Evolutionary conservation across 2,113 vertebrate genomes (phyloP).

Genomic region (Carollia perspicillata): DNA sequence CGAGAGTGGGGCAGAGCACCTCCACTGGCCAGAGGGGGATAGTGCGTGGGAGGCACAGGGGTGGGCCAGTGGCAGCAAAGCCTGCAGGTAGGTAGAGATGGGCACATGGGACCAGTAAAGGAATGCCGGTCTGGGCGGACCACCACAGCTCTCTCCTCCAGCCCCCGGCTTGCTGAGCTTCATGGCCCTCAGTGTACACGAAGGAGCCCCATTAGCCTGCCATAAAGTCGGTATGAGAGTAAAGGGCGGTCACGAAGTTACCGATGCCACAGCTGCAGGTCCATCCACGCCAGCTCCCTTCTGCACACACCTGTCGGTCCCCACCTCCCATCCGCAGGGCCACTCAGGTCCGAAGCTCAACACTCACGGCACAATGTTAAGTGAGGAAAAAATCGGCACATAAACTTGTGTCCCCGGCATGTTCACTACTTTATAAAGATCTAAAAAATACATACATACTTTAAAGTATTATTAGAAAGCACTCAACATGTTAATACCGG

Average conservation of each 20-base stretch:
- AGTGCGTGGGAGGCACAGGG: neutral
- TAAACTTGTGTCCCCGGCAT: neutral
- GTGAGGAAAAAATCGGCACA: neutral
- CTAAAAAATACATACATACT: neutral
- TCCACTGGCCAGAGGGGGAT: neutral
- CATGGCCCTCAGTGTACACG: rapidly evolving
- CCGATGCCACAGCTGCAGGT: no score
- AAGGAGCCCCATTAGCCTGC: neutral
- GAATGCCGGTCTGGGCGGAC: no score
- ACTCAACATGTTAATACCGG: neutral
- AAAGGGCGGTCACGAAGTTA: neutral
- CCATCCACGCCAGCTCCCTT: neutral
- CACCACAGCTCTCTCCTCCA: rapidly evolving
- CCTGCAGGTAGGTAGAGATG: neutral
- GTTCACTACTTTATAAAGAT: neutral
- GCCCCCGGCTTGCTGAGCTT: neutral
- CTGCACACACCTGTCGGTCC: neutral
- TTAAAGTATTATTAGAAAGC: constrained; percentile 1
- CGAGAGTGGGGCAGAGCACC: neutral
- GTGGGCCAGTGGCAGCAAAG: neutral
- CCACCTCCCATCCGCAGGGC: neutral
- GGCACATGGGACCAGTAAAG: neutral
- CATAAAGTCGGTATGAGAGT: neutral
- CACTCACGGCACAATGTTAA: neutral
- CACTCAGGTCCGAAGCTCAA: neutral